Conservation (phyloP, 2,888 invertebrate genomes). For the Polydrusus cervinus region DNA sequence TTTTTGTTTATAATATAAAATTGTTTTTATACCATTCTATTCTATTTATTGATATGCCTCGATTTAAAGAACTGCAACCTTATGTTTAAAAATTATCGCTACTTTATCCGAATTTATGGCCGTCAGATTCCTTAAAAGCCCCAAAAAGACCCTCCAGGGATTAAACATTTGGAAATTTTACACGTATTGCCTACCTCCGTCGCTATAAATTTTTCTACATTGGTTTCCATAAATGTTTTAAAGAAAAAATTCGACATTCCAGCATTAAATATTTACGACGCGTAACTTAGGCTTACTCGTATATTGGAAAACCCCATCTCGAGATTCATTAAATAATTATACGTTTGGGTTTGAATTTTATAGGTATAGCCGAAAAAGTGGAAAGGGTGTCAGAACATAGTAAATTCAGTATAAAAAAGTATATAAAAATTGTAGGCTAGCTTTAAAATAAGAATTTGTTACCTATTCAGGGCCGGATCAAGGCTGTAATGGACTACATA, state of each 20-base stretch:
- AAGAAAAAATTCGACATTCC: slow-evolving; percentile 14
- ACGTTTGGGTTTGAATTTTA: slow-evolving; percentile 4
- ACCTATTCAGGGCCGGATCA: too few relatives aligned
- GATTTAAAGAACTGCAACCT: not conserved
- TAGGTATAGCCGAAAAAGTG: not conserved
- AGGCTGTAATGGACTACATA: too few relatives aligned
- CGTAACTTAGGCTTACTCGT: not conserved
- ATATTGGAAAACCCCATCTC: slow-evolving; percentile 19
- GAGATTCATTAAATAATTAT: slow-evolving; percentile 20
- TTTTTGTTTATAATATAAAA: too few relatives aligned
- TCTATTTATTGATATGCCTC: not conserved
- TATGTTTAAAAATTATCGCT: not conserved
- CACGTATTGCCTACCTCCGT: slow-evolving; percentile 22
- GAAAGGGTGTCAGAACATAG: not conserved
- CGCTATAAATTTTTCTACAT: slow-evolving; percentile 39
- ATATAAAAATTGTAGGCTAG: not conserved
- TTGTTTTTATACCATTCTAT: too few relatives aligned
- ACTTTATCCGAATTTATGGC: not conserved
- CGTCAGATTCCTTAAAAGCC: slow-evolving; percentile 17
- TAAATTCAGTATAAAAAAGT: not conserved
- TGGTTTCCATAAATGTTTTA: slow-evolving; percentile 42
- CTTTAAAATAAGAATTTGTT: not conserved
- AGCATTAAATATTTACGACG: slow-evolving; percentile 25
- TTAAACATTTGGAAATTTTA: slow-evolving; percentile 35
- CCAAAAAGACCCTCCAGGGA: slow-evolving; percentile 14